phyloP scores from a whole-genome alignment of 2,888 invertebrate genomes.

The Galeruca laticollis region DNA sequence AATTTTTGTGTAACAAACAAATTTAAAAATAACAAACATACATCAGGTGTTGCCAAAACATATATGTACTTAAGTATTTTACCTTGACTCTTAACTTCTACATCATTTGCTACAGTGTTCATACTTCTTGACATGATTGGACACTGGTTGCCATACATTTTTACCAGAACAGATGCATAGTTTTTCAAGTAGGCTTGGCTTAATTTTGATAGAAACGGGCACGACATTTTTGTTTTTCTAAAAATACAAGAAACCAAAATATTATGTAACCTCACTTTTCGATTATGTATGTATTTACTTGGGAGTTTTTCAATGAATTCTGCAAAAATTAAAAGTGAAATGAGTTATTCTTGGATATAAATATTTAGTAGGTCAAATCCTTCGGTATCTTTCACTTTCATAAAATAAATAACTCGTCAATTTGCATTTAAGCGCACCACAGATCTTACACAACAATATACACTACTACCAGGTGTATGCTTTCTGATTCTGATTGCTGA shows the following conservation, averaged over 20 bases:
- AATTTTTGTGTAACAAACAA: conserved; percentile 8
- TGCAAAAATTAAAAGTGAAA: conserved; percentile 21
- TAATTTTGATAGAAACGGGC: conserved; percentile 87
- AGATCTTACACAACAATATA: neutral
- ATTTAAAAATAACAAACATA: conserved; percentile 1
- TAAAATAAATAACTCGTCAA: neutral
- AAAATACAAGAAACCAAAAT: conserved; percentile 10
- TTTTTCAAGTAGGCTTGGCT: conserved; percentile 85
- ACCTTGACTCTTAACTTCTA: conserved; percentile 48
- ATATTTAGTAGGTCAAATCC: conserved; percentile 28
- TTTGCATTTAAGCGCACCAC: neutral
- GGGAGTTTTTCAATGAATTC: neutral
- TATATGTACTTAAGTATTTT: conserved; percentile 14
- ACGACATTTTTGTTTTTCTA: conserved; percentile 76
- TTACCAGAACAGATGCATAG: conserved; percentile 81
- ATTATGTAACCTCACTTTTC: conserved; percentile 27
- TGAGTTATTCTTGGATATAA: neutral
- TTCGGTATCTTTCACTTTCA: conserved; percentile 8
- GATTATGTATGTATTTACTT: conserved; percentile 11
- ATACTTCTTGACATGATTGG: conserved; percentile 78
- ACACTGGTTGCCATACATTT: conserved; percentile 85
- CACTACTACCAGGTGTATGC: neutral
- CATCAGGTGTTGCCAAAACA: conserved; percentile 9
- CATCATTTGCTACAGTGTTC: conserved; percentile 51
- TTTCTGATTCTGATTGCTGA: neutral